These are phyloP conservation scores for Poecilus cupreus DNA, from an alignment of 2,888 invertebrate species.

Conservation along the genomic window DNA sequence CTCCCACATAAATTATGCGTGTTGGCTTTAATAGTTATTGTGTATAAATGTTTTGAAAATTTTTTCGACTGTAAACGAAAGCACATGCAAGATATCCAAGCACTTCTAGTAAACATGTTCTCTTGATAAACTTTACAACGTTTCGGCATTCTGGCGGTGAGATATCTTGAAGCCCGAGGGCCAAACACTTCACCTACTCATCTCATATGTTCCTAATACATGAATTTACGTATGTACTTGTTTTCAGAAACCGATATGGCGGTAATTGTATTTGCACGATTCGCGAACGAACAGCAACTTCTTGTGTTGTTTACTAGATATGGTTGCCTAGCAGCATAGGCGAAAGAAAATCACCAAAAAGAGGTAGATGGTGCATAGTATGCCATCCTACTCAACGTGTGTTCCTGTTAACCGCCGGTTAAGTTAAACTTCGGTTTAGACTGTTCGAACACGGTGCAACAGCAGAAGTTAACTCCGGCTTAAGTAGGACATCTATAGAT, in stretches of 20 bases:
- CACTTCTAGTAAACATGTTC: not conserved
- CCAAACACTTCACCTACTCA: not conserved
- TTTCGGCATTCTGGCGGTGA: conserved; percentile 41
- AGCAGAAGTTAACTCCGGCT: not conserved
- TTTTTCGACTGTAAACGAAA: too few species aligned
- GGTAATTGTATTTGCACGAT: conserved; percentile 55
- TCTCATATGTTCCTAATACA: conserved; percentile 21
- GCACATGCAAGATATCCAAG: too few species aligned
- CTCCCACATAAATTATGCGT: too few species aligned
- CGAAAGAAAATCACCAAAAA: not conserved
- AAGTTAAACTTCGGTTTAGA: conserved; percentile 41
- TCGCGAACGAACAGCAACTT: not conserved
- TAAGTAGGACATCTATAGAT: not conserved
- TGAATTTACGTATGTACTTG: conserved; percentile 55
- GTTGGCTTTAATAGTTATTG: too few species aligned
- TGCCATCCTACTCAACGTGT: not conserved
- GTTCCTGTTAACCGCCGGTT: conserved; percentile 40
- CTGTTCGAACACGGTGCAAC: conserved; percentile 34
- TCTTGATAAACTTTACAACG: conserved; percentile 3
- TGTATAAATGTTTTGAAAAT: too few species aligned
- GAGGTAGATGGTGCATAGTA: not conserved
- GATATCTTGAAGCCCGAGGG: conserved; percentile 17
- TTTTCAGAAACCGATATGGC: conserved; percentile 49
- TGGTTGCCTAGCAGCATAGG: not conserved
- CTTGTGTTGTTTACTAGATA: not conserved